Conservation (phyloP, 2,797 vertebrate species). For the Eleutherodactylus coqui region DNA sequence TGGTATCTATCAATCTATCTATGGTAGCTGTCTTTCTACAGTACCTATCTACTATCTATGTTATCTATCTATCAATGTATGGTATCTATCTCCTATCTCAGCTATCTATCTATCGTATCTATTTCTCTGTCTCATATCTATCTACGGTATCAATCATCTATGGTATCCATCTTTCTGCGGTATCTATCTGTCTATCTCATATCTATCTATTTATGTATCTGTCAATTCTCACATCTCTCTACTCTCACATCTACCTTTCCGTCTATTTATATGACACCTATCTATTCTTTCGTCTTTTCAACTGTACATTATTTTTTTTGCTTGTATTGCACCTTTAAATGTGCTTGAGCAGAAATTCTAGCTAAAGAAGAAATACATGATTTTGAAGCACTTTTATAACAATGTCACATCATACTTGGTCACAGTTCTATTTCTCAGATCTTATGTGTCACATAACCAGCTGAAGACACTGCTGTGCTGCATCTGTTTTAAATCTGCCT, state of each 20-base stretch:
- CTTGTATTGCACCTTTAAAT: constrained; percentile 27
- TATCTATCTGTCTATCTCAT: neutral
- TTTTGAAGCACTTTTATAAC: constrained; percentile 47
- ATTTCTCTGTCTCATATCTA: neutral
- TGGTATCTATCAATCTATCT: neutral
- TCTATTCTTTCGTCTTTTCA: neutral
- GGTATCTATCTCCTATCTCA: neutral
- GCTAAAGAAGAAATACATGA: constrained; percentile 22
- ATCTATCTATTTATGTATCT: too few relatives aligned
- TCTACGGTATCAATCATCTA: too few relatives aligned
- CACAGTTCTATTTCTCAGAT: constrained; percentile 61
- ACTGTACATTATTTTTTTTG: neutral
- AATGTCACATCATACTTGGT: constrained; percentile 60
- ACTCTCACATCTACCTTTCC: neutral
- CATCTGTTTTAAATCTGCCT: constrained; percentile 63
- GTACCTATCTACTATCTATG: constrained; percentile 7
- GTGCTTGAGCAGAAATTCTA: constrained; percentile 16
- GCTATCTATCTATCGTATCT: constrained; percentile 9
- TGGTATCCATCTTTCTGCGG: constrained; percentile 14
- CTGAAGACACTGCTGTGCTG: constrained; percentile 63
- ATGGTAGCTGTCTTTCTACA: constrained; percentile 10
- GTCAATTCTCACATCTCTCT: neutral
- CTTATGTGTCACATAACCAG: constrained; percentile 62
- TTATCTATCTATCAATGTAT: neutral
- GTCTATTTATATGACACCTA: neutral